These are phyloP conservation scores for Malachius bipustulatus DNA, from an alignment of 2,888 invertebrate species.

Conservation along the genomic window DNA sequence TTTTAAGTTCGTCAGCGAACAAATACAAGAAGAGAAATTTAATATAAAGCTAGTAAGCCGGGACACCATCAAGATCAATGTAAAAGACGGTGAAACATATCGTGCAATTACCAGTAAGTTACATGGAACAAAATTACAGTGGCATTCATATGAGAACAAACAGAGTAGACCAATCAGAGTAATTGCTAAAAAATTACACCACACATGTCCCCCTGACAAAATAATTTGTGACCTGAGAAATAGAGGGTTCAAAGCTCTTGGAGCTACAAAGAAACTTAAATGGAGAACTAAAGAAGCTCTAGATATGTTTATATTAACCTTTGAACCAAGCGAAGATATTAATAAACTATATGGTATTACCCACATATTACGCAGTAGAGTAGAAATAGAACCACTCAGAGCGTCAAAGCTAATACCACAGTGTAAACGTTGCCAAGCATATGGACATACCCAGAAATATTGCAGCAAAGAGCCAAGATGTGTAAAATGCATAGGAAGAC, in stretches of 20 bases:
- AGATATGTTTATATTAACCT: slow-evolving; percentile 12
- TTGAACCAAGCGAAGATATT: slow-evolving; percentile 12
- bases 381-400: slow-evolving; percentile 11
- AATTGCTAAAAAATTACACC: slow-evolving; percentile 4
- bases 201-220: slow-evolving; percentile 1
- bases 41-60: too few relatives aligned
- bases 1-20: too few relatives aligned
- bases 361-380: slow-evolving; percentile 11
- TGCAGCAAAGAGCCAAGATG: slow-evolving; percentile 18
- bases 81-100: slow-evolving; percentile 2
- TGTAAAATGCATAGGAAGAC: too few relatives aligned
- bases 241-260: slow-evolving; percentile 7
- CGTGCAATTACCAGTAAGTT: slow-evolving; percentile 4
- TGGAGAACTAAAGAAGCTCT: slow-evolving; percentile 11
- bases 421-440: slow-evolving; percentile 19
- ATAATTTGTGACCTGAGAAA: slow-evolving; percentile 10
- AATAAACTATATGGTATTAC: slow-evolving; percentile 12
- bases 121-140: slow-evolving; percentile 6
- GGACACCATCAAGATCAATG: slow-evolving; percentile 6
- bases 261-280: slow-evolving; percentile 12
- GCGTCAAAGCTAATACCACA: slow-evolving; percentile 15
- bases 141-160: slow-evolving; percentile 9
- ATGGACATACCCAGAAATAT: slow-evolving; percentile 19
- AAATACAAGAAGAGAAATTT: too few relatives aligned
- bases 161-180: slow-evolving; percentile 7